A percentile compares a stretch with the other conserved stretches of the same genome.
Conservation (phyloP, 1,140 invertebrate genomes). For the Oryctes rhinoceros region DNA sequence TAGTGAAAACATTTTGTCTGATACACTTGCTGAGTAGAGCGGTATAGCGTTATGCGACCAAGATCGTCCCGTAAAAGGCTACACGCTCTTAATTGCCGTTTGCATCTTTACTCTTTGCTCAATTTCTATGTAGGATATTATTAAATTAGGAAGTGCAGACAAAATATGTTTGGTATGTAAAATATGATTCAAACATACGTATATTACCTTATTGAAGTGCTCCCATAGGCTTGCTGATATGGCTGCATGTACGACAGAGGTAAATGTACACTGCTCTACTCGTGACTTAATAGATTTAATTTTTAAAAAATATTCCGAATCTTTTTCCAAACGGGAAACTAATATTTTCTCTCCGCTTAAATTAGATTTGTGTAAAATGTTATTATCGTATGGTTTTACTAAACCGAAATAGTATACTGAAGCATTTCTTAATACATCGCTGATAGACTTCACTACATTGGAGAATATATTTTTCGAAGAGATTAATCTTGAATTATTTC, state of each 20-base stretch:
- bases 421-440: neutral
- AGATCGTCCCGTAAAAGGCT: too few relatives aligned
- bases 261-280: slow-evolving; percentile 28
- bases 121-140: too few relatives aligned
- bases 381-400: neutral
- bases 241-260: slow-evolving; percentile 32
- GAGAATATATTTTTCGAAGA: too few relatives aligned
- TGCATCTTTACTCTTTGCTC: too few relatives aligned
- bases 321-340: slow-evolving; percentile 39
- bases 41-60: too few relatives aligned
- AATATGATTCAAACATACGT: neutral
- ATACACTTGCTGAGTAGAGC: too few relatives aligned
- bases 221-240: slow-evolving; percentile 31
- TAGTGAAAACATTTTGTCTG: too few relatives aligned
- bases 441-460: too few relatives aligned
- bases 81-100: too few relatives aligned
- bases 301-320: slow-evolving; percentile 39
- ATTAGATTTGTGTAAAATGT: neutral
- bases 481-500: too few relatives aligned
- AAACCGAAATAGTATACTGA: neutral
- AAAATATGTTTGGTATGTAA: too few relatives aligned
- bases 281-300: slow-evolving; percentile 39
- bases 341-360: slow-evolving; percentile 39
- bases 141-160: too few relatives aligned
- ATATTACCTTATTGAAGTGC: slow-evolving; percentile 32